Evolutionary conservation across 2,888 invertebrate species (phyloP).

Genomic region (Hartigia nigra): DNA sequence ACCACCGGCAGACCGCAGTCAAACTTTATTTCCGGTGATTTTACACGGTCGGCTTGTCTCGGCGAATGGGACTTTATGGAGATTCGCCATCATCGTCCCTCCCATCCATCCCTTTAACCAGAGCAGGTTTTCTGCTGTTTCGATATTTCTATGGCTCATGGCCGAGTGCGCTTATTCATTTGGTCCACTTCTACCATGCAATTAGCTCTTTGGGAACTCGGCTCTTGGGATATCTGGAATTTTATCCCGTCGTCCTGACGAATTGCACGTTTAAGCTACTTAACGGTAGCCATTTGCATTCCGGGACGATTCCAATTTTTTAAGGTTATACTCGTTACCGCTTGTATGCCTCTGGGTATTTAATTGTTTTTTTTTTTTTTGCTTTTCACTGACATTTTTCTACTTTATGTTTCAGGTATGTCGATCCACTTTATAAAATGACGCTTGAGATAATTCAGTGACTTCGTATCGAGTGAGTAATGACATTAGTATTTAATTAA

Average conservation of each 20-base stretch:
- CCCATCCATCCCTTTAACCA: neutral
- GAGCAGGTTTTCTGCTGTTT: neutral
- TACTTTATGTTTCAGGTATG: neutral
- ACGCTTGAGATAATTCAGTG: neutral
- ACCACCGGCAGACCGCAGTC: constrained; percentile 9
- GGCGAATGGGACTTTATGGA: constrained; percentile 2
- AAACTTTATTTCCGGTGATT: constrained; percentile 22
- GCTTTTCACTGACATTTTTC: neutral
- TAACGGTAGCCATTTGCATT: neutral
- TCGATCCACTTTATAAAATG: neutral
- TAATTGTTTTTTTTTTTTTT: neutral
- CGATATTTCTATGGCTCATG: constrained; percentile 2
- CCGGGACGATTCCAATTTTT: neutral
- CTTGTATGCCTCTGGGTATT: neutral
- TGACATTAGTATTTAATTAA: neutral
- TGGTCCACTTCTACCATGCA: neutral
- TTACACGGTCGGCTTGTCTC: constrained; percentile 11
- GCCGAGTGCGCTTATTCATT: neutral
- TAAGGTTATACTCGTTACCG: neutral
- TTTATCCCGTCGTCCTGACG: neutral
- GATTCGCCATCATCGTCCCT: neutral
- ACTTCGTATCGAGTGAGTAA: neutral
- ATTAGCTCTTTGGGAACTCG: neutral
- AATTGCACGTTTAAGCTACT: neutral
- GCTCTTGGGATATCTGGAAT: neutral